Conservation (phyloP, 1,140 invertebrate genomes). For the Caenorhabditis inopinata region DNA sequence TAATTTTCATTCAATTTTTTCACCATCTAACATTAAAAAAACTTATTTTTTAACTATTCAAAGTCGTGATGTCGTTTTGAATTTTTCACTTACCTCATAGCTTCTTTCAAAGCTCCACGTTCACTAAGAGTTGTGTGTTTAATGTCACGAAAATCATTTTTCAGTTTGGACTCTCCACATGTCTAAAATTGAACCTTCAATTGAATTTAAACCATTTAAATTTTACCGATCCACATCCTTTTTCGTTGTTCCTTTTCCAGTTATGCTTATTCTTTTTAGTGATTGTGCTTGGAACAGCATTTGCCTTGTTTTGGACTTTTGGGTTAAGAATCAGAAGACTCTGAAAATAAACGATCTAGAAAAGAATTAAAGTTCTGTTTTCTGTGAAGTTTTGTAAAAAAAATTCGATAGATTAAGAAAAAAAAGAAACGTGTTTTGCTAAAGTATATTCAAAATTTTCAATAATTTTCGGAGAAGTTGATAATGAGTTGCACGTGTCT, state of each 20-base stretch:
- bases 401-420: too few species aligned
- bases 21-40: too few species aligned
- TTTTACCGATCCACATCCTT: constrained; percentile 72
- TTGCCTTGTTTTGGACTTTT: constrained; percentile 75
- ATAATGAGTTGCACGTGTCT: neutral
- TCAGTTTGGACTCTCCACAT: constrained; percentile 72
- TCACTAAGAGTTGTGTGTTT: constrained; percentile 95
- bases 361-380: too few species aligned
- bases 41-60: neutral
- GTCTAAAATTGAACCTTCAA: constrained; percentile 69
- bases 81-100: constrained; percentile 70
- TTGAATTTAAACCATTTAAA: neutral
- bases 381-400: too few species aligned
- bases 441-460: neutral
- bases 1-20: too few species aligned
- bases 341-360: constrained; percentile 69
- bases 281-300: constrained; percentile 76
- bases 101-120: constrained; percentile 84
- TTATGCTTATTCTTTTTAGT: constrained; percentile 86
- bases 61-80: neutral
- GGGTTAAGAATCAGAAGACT: constrained; percentile 84
- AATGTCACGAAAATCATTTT: constrained; percentile 92
- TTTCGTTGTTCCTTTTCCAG: constrained; percentile 89
- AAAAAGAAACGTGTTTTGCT: too few species aligned
- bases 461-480: neutral